These are phyloP conservation scores for Hydrotaea cyrtoneurina DNA, from an alignment of 2,888 invertebrate genomes.

Conservation along the genomic window DNA sequence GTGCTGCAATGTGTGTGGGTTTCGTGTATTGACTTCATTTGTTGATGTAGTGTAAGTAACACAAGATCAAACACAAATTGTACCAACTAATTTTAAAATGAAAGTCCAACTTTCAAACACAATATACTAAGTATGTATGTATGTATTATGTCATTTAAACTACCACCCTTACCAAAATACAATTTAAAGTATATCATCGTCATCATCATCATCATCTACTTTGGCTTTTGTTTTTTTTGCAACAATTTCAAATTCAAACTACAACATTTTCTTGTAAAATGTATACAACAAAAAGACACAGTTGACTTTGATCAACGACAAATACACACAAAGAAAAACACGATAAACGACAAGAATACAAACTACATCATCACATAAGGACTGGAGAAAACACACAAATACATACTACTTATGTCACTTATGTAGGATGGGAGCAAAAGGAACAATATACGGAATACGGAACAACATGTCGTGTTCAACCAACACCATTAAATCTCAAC, in stretches of 20 bases:
- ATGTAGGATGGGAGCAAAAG: neutral
- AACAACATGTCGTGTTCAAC: constrained; percentile 4
- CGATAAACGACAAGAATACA: neutral
- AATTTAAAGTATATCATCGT: neutral
- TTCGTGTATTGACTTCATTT: constrained; percentile 10
- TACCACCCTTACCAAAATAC: constrained; percentile 46
- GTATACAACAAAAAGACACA: constrained; percentile 45
- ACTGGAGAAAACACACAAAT: constrained; percentile 19
- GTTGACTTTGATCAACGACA: constrained; percentile 29
- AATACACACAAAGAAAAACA: constrained; percentile 46
- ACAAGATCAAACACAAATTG: constrained; percentile 11
- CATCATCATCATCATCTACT: constrained; percentile 40
- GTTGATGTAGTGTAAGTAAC: constrained; percentile 3
- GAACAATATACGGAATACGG: neutral
- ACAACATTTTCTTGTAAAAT: constrained; percentile 3
- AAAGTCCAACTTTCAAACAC: constrained; percentile 2
- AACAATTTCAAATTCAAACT: neutral
- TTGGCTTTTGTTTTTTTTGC: neutral
- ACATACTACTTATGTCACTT: neutral
- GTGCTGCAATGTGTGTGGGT: constrained; percentile 25
- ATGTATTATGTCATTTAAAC: constrained; percentile 19
- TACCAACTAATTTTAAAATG: constrained; percentile 25
- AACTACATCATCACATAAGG: neutral
- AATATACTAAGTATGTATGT: too few relatives aligned
- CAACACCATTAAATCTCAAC: constrained; percentile 13